Evolutionary conservation across 2,888 invertebrate species (phyloP).

Genomic region (Galerucella calmariensis): DNA sequence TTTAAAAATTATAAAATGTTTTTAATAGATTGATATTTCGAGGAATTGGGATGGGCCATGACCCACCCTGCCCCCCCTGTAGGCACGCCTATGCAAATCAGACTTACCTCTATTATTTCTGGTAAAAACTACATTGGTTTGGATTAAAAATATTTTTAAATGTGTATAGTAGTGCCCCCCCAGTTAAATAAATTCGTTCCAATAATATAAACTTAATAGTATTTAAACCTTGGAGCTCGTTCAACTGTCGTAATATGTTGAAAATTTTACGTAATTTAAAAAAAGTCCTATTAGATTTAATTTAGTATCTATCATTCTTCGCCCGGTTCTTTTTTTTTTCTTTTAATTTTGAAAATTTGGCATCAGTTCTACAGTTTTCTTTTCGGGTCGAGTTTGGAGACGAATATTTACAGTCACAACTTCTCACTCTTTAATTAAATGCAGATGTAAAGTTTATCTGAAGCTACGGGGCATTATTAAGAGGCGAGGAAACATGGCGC

Average conservation of each 20-base stretch:
- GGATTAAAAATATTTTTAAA: not conserved
- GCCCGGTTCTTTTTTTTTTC: not conserved
- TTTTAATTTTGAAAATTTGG: not conserved
- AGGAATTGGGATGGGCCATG: no score
- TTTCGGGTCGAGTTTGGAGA: not conserved
- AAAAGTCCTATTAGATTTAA: not conserved
- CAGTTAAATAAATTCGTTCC: not conserved
- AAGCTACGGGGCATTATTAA: no score
- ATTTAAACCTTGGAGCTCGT: slow-evolving; percentile 8
- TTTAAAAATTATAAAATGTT: no score
- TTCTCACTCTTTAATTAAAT: no score
- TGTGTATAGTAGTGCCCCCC: slow-evolving; percentile 1
- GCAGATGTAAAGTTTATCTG: no score
- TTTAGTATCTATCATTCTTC: not conserved
- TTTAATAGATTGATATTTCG: no score
- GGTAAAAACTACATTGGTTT: no score
- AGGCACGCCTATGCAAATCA: no score
- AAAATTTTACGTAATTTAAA: not conserved
- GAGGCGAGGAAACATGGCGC: no score
- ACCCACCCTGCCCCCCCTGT: no score
- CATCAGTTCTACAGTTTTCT: not conserved
- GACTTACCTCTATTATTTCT: no score
- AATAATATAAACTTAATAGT: slow-evolving; percentile 5
- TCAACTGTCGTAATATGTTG: not conserved
- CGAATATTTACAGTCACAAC: no score